phyloP scores from a whole-genome alignment of 2,888 invertebrate species.

The Galerucella nymphaeae region DNA sequence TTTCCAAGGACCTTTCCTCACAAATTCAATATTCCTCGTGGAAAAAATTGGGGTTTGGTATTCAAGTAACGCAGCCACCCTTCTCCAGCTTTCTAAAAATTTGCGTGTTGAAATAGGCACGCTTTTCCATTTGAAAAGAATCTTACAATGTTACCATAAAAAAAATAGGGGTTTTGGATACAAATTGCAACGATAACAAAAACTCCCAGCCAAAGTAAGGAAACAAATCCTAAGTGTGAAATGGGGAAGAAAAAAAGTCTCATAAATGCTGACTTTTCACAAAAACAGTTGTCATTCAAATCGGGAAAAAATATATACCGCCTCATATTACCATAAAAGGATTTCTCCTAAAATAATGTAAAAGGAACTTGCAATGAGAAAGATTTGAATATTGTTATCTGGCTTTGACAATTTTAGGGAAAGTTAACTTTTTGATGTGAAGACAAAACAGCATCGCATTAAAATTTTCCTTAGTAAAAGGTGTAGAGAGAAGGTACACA shows the following conservation, averaged over 20 bases:
- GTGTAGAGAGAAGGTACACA: slow-evolving; percentile 24
- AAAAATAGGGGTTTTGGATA: slow-evolving; percentile 7
- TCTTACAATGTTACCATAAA: slow-evolving; percentile 15
- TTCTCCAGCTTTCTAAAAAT: not conserved
- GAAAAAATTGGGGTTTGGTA: not conserved
- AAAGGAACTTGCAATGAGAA: not conserved
- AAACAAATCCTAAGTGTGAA: slow-evolving; percentile 31
- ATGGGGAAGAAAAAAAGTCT: slow-evolving; percentile 29
- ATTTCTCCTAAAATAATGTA: slow-evolving; percentile 21
- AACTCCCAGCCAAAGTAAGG: slow-evolving; percentile 1
- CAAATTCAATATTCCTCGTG: not conserved
- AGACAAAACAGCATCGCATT: slow-evolving; percentile 6
- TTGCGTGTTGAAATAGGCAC: not conserved
- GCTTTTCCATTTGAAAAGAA: not conserved
- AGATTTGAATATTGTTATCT: not conserved
- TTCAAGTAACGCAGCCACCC: not conserved
- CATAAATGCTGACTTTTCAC: slow-evolving; percentile 29
- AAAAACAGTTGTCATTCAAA: slow-evolving; percentile 29
- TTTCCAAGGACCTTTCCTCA: not conserved
- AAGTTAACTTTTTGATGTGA: not conserved
- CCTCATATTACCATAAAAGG: slow-evolving; percentile 28
- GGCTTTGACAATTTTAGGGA: no score
- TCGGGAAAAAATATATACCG: slow-evolving; percentile 30
- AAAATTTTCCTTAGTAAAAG: slow-evolving; percentile 13
- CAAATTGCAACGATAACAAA: slow-evolving; percentile 29